Evolutionary conservation across 1,140 invertebrate genomes (phyloP), one percentile per base, ranked within the genome.

Genomic region (Drosophila kanapiae): DNA sequence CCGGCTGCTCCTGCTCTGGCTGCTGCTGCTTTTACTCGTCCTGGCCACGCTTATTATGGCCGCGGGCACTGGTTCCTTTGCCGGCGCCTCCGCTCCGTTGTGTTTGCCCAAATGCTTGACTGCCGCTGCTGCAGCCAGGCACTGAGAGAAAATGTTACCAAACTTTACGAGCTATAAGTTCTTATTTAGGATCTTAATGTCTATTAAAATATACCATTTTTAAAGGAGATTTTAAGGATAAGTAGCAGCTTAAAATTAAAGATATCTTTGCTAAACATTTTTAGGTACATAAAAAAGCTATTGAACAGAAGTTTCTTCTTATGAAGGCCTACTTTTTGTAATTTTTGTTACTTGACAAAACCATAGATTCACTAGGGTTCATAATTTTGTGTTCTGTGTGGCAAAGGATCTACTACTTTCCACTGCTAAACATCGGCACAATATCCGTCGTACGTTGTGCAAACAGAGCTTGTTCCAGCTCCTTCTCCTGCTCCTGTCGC

Each of bases 41-140:
- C 80, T 88, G 85, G 85, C 51, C 85, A 88, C 80, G 80, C 85
- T 90, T 88, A 90, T 90, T 90, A 90, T 78, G 40, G 81, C 85
- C 81, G 67, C 75, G 75, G 70, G 85, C 82, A 59, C 48, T 80
- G 64, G 49, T 82, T 62, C 78, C 67, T 78, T 86, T 83, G 81
- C 80, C 58, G 81, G 82, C 82, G 82, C 82, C 80, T 38, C 64
- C 40, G 62, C 62, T 67, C 64, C 69, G 29, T 27, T 31, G 45
- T 90, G 81, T 88, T 88, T 88, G 85, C 64, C 62, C 65, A 88
- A 90, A 85, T 90, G 85, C 85, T 88, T 88, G 85, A 88, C 81
- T 90, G 84, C 74, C 47, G 54, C 59, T 54, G 53, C 51, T n/a
- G 76, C 43, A 63, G 64, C 62, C 42, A 10, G 43, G 68, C 6